phyloP scores from a whole-genome alignment of 1,140 invertebrate genomes.

The Caenorhabditis elegans region DNA sequence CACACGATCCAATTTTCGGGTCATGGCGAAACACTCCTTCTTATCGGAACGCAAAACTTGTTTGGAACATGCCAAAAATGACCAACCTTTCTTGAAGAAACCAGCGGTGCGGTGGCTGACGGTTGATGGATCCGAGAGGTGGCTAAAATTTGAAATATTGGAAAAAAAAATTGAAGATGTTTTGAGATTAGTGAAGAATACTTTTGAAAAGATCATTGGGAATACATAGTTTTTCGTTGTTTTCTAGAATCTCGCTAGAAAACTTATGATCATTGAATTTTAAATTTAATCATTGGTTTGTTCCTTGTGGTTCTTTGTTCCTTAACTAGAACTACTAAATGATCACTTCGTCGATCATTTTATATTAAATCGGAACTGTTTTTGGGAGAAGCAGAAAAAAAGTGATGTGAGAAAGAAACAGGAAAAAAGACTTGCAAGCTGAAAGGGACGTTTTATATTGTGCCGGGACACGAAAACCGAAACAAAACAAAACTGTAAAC shows the following conservation, averaged over 20 bases:
- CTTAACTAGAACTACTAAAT: not conserved
- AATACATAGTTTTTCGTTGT: no score
- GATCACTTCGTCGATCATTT: not conserved
- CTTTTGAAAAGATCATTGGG: no score
- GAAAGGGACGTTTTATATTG: not conserved
- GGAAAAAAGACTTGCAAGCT: not conserved
- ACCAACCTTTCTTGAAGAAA: not conserved
- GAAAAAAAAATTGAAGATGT: no score
- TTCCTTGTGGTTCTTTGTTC: not conserved
- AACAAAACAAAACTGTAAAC: no score
- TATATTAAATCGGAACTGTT: not conserved
- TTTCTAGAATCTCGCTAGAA: no score
- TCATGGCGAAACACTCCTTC: not conserved
- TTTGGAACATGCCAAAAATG: not conserved
- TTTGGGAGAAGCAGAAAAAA: not conserved
- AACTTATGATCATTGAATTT: not conserved
- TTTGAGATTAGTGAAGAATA: no score
- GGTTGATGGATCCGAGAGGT: no score
- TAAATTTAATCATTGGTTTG: not conserved
- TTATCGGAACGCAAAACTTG: slow-evolving; percentile 10
- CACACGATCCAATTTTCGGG: not conserved
- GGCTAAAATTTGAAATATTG: no score
- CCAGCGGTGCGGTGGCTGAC: not conserved
- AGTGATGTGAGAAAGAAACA: not conserved
- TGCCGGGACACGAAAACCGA: no score